These are phyloP conservation scores for Tenthredo livida DNA, from an alignment of 2,888 invertebrate species.

Conservation along the genomic window DNA sequence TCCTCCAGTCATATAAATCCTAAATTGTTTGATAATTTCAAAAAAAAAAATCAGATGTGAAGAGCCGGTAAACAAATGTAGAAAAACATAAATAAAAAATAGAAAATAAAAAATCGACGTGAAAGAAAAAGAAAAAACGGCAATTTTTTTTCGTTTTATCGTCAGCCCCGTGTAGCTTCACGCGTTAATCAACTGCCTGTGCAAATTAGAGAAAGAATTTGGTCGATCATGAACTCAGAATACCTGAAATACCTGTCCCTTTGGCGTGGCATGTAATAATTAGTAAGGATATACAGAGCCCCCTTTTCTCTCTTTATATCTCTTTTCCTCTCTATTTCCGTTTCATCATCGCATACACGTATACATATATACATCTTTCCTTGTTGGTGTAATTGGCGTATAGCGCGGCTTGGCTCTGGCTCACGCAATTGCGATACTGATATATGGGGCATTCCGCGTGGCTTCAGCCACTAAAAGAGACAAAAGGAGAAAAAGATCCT, in stretches of 20 bases:
- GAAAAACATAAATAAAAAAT: too few species aligned
- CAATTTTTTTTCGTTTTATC: too few species aligned
- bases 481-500: too few species aligned
- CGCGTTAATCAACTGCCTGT: background rate
- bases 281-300: background rate
- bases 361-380: background rate
- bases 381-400: background rate
- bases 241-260: conserved; percentile 12
- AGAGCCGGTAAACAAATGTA: too few species aligned
- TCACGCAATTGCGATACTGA: conserved; percentile 19
- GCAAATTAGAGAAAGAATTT: background rate
- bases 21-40: too few species aligned
- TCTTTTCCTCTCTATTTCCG: background rate
- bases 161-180: background rate
- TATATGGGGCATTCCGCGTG: background rate
- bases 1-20: too few species aligned
- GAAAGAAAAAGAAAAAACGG: too few species aligned
- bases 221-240: background rate
- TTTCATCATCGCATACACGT: background rate
- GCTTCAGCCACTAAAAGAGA: too few species aligned
- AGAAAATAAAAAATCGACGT: too few species aligned
- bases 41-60: too few species aligned
- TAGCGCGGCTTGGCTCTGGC: background rate
- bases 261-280: conserved; percentile 9
- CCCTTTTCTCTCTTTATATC: background rate